These are phyloP conservation scores for Caenorhabditis parvicauda DNA, from an alignment of 2,888 invertebrate species.

Conservation along the genomic window DNA sequence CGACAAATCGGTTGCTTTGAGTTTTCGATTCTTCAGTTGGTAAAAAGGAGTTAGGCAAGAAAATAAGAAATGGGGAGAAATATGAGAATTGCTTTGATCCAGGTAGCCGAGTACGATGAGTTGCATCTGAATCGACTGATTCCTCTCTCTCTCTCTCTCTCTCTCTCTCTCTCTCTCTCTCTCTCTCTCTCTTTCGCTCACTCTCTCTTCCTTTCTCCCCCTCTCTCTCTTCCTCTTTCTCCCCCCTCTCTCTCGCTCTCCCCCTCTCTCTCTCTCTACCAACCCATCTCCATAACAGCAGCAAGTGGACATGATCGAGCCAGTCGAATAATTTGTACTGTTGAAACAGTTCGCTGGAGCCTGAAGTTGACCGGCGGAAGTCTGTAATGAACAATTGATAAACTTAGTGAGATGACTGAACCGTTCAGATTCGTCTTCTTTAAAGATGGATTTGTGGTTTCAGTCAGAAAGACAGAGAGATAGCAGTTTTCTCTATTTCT, in stretches of 20 bases:
- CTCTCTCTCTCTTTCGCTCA: constrained; percentile 5
- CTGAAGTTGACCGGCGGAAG: constrained; percentile 7
- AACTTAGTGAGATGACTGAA: too few species aligned
- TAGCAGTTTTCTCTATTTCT: too few species aligned
- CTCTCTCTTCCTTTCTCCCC: not conserved
- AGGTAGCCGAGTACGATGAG: constrained; percentile 9
- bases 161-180: not conserved
- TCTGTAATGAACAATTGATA: constrained; percentile 10
- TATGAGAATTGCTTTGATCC: not conserved
- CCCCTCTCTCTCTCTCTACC: not conserved
- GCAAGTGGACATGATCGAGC: constrained; percentile 12
- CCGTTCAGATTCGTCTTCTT: too few species aligned
- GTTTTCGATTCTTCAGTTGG: not conserved
- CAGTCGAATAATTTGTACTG: constrained; percentile 8
- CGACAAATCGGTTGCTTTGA: too few species aligned
- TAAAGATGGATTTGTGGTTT: too few species aligned
- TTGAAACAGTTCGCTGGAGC: constrained; percentile 31
- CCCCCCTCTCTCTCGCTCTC: not conserved
- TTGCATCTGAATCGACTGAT: constrained; percentile 15
- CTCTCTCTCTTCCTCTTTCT: not conserved
- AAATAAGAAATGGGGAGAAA: not conserved
- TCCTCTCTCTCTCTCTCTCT: constrained; percentile 4
- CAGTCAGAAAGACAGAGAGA: too few species aligned
- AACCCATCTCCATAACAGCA: constrained; percentile 33
- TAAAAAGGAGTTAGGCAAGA: not conserved